Base-by-base conservation (phyloP, 2,113 vertebrate species). In the Seriola aureovittata region DNA sequence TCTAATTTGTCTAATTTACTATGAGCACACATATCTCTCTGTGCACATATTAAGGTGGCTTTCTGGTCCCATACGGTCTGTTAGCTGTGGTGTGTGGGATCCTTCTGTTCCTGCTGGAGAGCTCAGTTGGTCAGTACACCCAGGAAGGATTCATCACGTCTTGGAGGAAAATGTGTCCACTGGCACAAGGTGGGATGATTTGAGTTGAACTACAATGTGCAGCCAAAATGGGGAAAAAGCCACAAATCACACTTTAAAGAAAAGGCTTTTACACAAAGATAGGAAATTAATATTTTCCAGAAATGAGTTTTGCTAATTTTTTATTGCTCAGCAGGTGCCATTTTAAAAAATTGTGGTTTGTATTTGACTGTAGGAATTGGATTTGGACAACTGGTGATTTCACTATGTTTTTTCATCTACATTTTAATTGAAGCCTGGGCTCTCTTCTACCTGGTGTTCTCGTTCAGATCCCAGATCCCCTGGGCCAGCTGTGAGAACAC, bases 401-500 rank as follows among this genome's bases (percentile, higher is more conserved):
- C 93, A 70, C 57, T 93, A 2, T 97, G 95, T 84, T 58, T 95
- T 85, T 96, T 96, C 59, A 14, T 92, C 83, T 98, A 97, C 81
- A 96, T 97, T 34, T 19, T 98, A 48, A 93, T 98, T 80, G 87
- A 97, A 4, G 93, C 95, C 73, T 98, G 97, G 97, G 96, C 96
- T 5, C 84, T 97, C 6, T 95, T 97, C 89, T 98, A 97, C 82
- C 88, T 99, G 11, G 92, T 96, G 81, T 97, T 93, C 75, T 97
- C 96, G 64, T 97, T 98, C 74, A 88, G 82, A 11, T 60, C 94
- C 0, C 92, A 96, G 62, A 92, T 97, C 0, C 97, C 97, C 0
- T 98, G 97, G 97, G 92, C 94, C 8, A 96, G 7, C 50, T 98
- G 97, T 78, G 90, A 88, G 75, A 96, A 98, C 71, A 66, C 85